Percentiles rank a stretch among this genome's conserved stretches.
These are phyloP conservation scores for Brachystomella parvula DNA, from an alignment of 1,140 invertebrate genomes.

Conservation along the genomic window DNA sequence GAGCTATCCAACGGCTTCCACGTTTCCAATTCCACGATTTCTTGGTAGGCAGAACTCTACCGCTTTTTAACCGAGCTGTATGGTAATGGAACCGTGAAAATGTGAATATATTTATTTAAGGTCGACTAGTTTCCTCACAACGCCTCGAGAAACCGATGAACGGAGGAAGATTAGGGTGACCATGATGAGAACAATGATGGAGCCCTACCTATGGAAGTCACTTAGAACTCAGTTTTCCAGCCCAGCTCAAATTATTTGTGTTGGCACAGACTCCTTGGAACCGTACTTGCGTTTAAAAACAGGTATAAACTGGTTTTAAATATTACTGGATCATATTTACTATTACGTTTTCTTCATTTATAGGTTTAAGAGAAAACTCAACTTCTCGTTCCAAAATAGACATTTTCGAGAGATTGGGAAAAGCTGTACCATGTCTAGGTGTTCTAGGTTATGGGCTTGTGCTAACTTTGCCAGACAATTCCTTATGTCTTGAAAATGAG, in stretches of 20 bases:
- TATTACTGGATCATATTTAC: too few relatives aligned
- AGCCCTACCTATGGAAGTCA: not conserved
- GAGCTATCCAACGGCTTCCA: not conserved
- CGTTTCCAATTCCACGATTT: not conserved
- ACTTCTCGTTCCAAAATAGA: too few relatives aligned
- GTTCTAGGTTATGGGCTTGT: conserved; percentile 21
- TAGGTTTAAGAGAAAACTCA: too few relatives aligned
- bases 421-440: conserved; percentile 3
- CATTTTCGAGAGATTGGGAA: not conserved
- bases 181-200: not conserved
- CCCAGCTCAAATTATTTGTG: not conserved
- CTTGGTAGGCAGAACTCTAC: too few relatives aligned
- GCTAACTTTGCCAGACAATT: conserved; percentile 10
- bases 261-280: not conserved
- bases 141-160: too few relatives aligned
- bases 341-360: too few relatives aligned
- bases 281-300: not conserved
- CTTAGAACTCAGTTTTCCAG: not conserved
- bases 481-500: conserved; percentile 21
- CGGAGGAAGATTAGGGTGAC: too few relatives aligned
- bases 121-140: too few relatives aligned
- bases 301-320: too few relatives aligned
- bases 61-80: too few relatives aligned
- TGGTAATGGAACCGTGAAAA: too few relatives aligned
- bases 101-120: too few relatives aligned